Percentiles rank a stretch among this genome's conserved stretches.
Evolutionary conservation across 2,888 invertebrate species (phyloP).

Genomic region (Salpingus planirostris): DNA sequence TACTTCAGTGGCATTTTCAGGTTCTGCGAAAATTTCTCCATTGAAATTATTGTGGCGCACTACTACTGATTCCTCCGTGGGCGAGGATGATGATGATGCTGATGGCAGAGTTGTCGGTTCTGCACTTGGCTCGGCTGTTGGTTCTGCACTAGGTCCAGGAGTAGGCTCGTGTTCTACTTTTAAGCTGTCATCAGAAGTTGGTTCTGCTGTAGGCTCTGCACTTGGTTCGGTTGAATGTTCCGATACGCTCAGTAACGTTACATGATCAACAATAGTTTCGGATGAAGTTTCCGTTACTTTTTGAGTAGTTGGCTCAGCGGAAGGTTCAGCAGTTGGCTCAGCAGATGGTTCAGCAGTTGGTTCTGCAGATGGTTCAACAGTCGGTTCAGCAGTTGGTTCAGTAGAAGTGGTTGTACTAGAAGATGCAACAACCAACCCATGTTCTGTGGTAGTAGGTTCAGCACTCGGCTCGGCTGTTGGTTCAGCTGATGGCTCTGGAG

Average conservation of each 20-base stretch:
- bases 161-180: too few species aligned
- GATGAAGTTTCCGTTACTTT: too few species aligned
- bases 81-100: not conserved
- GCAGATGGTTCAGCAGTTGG: conserved; percentile 15
- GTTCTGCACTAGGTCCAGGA: conserved; percentile 7
- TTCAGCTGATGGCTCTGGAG: conserved; percentile 27
- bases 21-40: conserved; percentile 5
- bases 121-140: conserved; percentile 7
- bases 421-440: conserved; percentile 8
- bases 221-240: conserved; percentile 16
- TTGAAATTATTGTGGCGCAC: conserved; percentile 1
- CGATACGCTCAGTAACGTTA: conserved; percentile 5
- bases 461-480: conserved; percentile 11
- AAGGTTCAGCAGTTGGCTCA: conserved; percentile 3
- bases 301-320: conserved; percentile 3
- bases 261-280: conserved; percentile 3
- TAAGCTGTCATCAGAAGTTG: too few species aligned
- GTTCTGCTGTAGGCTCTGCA: conserved; percentile 17
- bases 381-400: conserved; percentile 4
- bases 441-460: conserved; percentile 7
- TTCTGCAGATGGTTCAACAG: conserved; percentile 14
- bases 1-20: conserved; percentile 7
- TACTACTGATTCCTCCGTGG: not conserved
- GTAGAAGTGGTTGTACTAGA: conserved; percentile 12
- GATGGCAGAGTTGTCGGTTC: conserved; percentile 2